These are phyloP conservation scores for Plectrocnemia conspersa DNA, from an alignment of 1,140 invertebrate genomes.

Conservation along the genomic window DNA sequence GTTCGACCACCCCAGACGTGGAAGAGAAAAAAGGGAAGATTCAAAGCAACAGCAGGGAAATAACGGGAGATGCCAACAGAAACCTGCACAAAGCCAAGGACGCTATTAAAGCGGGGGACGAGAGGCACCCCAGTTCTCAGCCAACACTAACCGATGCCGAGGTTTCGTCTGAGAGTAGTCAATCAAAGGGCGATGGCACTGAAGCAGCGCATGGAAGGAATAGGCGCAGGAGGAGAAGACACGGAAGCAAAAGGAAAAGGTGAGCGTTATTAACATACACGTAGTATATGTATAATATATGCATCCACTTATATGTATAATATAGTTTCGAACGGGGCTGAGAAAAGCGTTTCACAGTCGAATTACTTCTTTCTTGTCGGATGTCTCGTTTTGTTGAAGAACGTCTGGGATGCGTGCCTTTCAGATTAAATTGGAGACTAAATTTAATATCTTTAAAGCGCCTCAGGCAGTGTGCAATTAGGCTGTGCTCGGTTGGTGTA, in stretches of 20 bases:
- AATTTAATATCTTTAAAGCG: too few relatives aligned
- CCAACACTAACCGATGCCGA: not conserved
- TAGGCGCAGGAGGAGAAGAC: conserved; percentile 43
- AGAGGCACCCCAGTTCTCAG: not conserved
- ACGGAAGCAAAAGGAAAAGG: conserved; percentile 37
- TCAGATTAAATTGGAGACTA: too few relatives aligned
- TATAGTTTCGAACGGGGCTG: too few relatives aligned
- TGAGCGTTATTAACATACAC: conserved; percentile 7
- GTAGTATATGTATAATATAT: conserved; percentile 2
- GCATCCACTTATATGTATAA: not conserved
- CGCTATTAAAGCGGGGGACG: conserved; percentile 39
- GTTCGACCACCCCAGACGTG: conserved; percentile 22
- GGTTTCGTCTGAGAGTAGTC: not conserved
- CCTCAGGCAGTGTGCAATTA: too few relatives aligned
- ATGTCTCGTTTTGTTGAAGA: too few relatives aligned
- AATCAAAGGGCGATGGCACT: not conserved
- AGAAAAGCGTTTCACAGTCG: too few relatives aligned
- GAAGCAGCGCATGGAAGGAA: conserved; percentile 30
- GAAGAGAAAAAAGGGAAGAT: conserved; percentile 51
- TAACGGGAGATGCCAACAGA: conserved; percentile 47
- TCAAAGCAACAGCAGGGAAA: conserved; percentile 51
- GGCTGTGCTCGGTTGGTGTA: too few relatives aligned
- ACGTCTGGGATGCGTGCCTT: too few relatives aligned
- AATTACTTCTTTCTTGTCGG: too few relatives aligned
- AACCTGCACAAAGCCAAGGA: conserved; percentile 46